phyloP scores from a whole-genome alignment of 2,888 invertebrate genomes.

The Thysanoteuthis rhombus region DNA sequence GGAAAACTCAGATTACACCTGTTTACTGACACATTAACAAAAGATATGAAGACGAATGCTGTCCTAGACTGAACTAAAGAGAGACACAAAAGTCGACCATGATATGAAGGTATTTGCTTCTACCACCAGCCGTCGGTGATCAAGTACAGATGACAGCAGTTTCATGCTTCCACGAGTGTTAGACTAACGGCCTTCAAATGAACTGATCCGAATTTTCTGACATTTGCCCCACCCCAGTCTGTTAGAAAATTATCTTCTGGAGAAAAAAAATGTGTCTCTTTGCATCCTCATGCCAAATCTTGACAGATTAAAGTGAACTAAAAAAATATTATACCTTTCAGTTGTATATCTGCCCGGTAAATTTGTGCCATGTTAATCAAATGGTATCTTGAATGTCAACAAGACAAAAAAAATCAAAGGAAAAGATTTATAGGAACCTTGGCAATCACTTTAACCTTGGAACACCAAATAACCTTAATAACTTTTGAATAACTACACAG shows the following conservation, averaged over 20 bases:
- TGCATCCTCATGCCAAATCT: neutral
- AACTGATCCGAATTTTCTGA: neutral
- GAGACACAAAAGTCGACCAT: too few relatives aligned
- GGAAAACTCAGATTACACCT: too few relatives aligned
- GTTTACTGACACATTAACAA: too few relatives aligned
- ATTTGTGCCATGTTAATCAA: neutral
- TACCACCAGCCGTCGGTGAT: too few relatives aligned
- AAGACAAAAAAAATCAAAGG: neutral
- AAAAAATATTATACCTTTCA: neutral
- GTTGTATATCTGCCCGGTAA: neutral
- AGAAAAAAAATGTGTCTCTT: neutral
- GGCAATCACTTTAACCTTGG: neutral
- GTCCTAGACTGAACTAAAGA: too few relatives aligned
- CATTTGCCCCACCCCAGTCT: neutral
- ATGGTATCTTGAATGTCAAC: neutral
- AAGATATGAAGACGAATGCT: too few relatives aligned
- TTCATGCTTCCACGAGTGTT: too few relatives aligned
- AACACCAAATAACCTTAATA: neutral
- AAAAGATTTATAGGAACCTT: neutral
- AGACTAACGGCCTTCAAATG: neutral
- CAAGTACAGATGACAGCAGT: too few relatives aligned
- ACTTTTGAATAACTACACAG: neutral
- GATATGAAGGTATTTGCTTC: too few relatives aligned
- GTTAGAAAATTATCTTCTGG: neutral
- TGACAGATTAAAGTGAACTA: neutral